Evolutionary conservation across 2,797 vertebrate species (phyloP).

Genomic region (Sebastes vulpes): DNA sequence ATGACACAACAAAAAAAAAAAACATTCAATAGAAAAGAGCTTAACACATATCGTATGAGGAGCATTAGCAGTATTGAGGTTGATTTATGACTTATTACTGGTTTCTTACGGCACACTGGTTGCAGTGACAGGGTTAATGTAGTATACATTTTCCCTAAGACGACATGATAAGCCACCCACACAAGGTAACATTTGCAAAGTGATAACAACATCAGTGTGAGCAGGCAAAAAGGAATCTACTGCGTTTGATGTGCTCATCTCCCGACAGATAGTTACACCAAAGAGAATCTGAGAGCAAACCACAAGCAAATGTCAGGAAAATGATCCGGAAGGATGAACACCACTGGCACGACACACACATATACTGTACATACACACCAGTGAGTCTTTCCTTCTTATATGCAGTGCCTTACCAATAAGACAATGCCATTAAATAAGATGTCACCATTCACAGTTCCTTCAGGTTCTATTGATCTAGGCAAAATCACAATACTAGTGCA

Average conservation of each 20-base stretch:
- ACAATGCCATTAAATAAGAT: background rate
- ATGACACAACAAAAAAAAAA: background rate
- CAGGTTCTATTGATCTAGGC: background rate
- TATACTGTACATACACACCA: background rate
- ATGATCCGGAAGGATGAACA: slow-evolving; percentile 55
- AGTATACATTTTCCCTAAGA: background rate
- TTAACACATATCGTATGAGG: background rate
- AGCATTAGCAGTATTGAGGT: background rate
- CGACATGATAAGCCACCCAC: background rate
- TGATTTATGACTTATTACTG: background rate
- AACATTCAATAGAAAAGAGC: background rate
- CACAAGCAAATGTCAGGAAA: slow-evolving; percentile 82
- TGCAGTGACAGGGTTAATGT: background rate
- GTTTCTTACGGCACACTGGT: background rate
- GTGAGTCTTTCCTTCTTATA: background rate
- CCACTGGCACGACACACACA: background rate
- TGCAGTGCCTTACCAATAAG: background rate
- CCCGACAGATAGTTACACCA: slow-evolving; percentile 31
- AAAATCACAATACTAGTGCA: background rate
- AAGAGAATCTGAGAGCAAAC: slow-evolving; percentile 52
- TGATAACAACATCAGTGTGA: background rate
- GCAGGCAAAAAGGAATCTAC: background rate
- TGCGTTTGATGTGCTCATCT: background rate
- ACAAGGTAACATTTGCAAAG: slow-evolving; percentile 1
- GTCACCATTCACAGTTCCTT: background rate